Evolutionary conservation across 2,113 vertebrate genomes (phyloP).

Genomic region (Actenoides lindsayi): DNA sequence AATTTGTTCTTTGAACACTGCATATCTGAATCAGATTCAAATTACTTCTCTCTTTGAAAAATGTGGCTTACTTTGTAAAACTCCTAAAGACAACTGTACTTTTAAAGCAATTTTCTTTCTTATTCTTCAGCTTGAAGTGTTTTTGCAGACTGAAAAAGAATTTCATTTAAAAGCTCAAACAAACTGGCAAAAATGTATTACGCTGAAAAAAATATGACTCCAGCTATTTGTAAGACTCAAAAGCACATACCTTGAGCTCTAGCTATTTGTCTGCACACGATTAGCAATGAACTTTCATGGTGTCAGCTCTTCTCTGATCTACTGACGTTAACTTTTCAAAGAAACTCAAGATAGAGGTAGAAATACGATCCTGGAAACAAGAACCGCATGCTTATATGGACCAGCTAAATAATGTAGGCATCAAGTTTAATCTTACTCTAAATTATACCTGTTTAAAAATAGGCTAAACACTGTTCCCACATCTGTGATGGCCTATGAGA

Average conservation of each 20-base stretch:
- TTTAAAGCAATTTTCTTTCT: slow-evolving; percentile 15
- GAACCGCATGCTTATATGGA: not conserved
- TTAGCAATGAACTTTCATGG: not conserved
- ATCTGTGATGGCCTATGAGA: not conserved
- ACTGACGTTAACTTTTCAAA: not conserved
- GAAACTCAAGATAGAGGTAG: not conserved
- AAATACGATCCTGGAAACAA: not conserved
- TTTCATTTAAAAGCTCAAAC: slow-evolving; percentile 30
- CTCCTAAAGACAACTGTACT: slow-evolving; percentile 9
- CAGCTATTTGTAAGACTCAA: not conserved
- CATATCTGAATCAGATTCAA: slow-evolving; percentile 37
- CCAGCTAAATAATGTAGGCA: not conserved
- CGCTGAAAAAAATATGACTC: not conserved
- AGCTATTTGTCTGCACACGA: not conserved
- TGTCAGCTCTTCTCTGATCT: not conserved
- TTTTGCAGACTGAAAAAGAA: slow-evolving; percentile 11
- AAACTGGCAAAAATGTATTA: not conserved
- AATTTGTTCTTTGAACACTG: slow-evolving; percentile 33
- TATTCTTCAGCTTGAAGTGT: not conserved
- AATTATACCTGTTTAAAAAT: not conserved
- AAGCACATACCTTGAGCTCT: not conserved
- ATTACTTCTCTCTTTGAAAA: slow-evolving; percentile 33
- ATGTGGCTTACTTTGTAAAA: not conserved
- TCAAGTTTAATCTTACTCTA: not conserved
- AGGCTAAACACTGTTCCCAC: not conserved